These are phyloP conservation scores for Metaphire vulgaris DNA, from an alignment of 1,140 invertebrate genomes.

Conservation along the genomic window DNA sequence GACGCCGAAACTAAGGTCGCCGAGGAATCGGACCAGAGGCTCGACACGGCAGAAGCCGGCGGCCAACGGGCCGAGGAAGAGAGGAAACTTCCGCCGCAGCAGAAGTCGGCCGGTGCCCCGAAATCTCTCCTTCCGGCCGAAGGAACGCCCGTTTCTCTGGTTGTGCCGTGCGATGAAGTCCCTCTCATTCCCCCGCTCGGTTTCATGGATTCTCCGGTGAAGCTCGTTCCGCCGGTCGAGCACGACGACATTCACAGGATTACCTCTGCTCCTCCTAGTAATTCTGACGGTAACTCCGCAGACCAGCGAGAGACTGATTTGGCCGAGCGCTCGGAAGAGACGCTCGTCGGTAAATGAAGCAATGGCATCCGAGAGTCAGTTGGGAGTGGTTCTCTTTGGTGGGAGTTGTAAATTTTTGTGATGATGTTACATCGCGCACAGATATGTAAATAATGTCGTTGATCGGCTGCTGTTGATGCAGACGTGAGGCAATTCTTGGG, in stretches of 20 bases:
- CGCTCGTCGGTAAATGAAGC: too few species aligned
- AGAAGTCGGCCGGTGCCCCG: neutral
- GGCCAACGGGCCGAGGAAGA: neutral
- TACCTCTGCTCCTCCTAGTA: neutral
- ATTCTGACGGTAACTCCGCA: too few species aligned
- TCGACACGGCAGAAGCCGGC: neutral
- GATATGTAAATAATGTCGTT: too few species aligned
- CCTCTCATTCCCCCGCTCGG: neutral
- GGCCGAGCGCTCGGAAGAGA: too few species aligned
- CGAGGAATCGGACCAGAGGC: neutral
- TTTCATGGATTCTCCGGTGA: neutral
- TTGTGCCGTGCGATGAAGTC: neutral
- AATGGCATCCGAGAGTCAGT: too few species aligned
- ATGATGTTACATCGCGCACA: too few species aligned
- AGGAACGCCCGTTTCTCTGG: neutral
- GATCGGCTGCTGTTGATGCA: too few species aligned
- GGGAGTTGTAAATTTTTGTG: too few species aligned
- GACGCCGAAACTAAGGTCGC: neutral
- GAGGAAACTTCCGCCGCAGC: neutral
- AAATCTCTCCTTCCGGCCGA: neutral
- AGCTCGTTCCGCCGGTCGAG: neutral
- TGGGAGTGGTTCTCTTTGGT: too few species aligned
- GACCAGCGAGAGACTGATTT: too few species aligned
- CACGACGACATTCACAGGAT: neutral
- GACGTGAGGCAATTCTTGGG: too few species aligned